Base-by-base conservation (phyloP, 2,113 vertebrate genomes). In the Anolis sagrei region DNA sequence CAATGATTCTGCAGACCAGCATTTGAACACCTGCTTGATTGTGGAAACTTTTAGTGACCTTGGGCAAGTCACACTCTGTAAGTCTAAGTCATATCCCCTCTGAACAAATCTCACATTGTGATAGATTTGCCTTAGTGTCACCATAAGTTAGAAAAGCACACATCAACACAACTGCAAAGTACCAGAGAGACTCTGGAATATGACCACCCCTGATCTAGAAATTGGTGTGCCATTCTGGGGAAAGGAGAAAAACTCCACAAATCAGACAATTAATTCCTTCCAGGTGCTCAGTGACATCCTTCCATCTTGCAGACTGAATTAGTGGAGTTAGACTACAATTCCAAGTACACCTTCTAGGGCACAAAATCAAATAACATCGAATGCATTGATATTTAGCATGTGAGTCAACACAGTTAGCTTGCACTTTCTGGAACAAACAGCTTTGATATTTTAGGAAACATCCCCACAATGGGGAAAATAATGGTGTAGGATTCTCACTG, bases 401-500 rank as follows among this genome's bases (percentile, higher is more conserved):
- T 61, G 51, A 68, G 64, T 29, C 27, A 68, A 11, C 9, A 68
- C 8, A 68, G 64, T 81, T 54, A 48, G 48, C 7, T 48, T 70
- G 27, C 27, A 68, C 64, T 64, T 64, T 23, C 34, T 6, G 3
- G 21, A 54, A 58, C 25, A 72, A 21, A 54, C 27, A 34, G 23
- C 62, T n/a, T 62, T 75, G 61, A 62, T 64, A 78, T 8, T 44
- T 44, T 34, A 79, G 89, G 82, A 77, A 90, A 76, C 86, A 76
- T 68, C 83, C 77, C 81, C 34, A 66, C 64, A 81, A 90, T 6
- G 44, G 72, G 79, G 81, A 90, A 88, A 62, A 88, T 44, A 5
- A 1, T 88, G 70, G 75, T 32, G 51, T 66, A 34, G 23, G 10
- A 83, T 18, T 86, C 1, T 81, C 19, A 77, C 69, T 87, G 58